Evolutionary conservation across 2,113 vertebrate genomes (phyloP), one percentile per base, ranked within the genome.

Genomic region (Steatornis caripensis): DNA sequence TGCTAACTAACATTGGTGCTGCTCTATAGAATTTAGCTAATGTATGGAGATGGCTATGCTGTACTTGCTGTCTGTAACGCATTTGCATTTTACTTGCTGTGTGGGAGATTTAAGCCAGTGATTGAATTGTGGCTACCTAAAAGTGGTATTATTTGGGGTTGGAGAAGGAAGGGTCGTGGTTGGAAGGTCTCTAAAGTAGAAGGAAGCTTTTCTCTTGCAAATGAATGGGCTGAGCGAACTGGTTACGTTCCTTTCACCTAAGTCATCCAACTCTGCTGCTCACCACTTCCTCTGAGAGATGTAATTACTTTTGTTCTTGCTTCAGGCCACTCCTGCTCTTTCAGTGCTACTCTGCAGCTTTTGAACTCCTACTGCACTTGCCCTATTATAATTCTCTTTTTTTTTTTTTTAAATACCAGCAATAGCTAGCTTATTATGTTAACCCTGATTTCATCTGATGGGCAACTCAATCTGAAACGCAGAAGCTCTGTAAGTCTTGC

Each of bases 301-400:
- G 57, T 36, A 91, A 91, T 93, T 89, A 82, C 76, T 93, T 82
- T 78, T 80, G 62, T 86, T 89, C 60, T 93, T 91, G 54, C 91
- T 93, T 61, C 54, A 78, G 91, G 80, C 91, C 75, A 82, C 80
- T 64, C 27, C 29, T 93, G 84, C 80, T 78, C 71, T 93, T 93
- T 83, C 71, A 69, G 54, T 61, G n/a, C 43, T 69, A 75, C 30
- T 69, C 80, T n/a, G 65, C 39, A 77, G 60, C 55, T 85, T 37
- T 51, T 82, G 81, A 69, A 85, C 43, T 91, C 80, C 75, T 77
- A n/a, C 64, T 32, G 32, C 21, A 57, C 64, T 82, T 85, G 49
- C 22, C 18, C 54, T 74, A 48, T 82, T 89, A 90, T 23, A 65
- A 48, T n/a, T 57, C 2, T 46, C 45, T 53, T 46, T n/a, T 41